A percentile compares a stretch with the other conserved stretches of the same genome.
Evolutionary conservation across 2,113 vertebrate genomes (phyloP).

Genomic region (Ciconia maguari): DNA sequence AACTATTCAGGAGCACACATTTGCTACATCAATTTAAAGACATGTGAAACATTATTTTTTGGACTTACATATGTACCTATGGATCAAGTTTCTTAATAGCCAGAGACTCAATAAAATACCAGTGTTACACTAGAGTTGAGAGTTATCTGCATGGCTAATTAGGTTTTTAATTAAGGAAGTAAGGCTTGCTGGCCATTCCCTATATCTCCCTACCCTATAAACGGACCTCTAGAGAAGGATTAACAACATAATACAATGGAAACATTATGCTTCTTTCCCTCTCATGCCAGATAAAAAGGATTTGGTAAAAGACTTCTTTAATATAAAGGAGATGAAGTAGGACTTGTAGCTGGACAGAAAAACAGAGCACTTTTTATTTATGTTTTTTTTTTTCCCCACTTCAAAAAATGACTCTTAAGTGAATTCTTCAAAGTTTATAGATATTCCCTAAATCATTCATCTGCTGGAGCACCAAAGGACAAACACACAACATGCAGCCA

Average conservation of each 20-base stretch:
- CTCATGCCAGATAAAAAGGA: not conserved
- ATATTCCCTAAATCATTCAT: not conserved
- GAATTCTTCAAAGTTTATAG: not conserved
- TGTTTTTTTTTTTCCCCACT: not conserved
- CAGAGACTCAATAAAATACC: not conserved
- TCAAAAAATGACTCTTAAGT: not conserved
- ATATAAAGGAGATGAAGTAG: not conserved
- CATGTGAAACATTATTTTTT: not conserved
- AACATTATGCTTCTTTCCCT: not conserved
- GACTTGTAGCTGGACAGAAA: not conserved
- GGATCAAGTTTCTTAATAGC: not conserved
- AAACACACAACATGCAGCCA: not conserved
- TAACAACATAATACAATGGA: not conserved
- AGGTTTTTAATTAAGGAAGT: conserved; percentile 28
- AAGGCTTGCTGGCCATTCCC: not conserved
- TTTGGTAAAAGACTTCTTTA: not conserved
- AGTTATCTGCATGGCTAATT: not conserved
- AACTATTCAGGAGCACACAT: not conserved
- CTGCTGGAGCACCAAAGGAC: not conserved
- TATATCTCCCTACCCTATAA: not conserved
- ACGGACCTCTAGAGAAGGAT: not conserved
- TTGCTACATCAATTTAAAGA: not conserved
- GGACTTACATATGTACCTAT: not conserved
- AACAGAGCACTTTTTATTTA: not conserved
- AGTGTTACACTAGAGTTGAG: not conserved